Evolutionary conservation across 2,888 invertebrate species (phyloP).

Genomic region (Scaptomyza parva): DNA sequence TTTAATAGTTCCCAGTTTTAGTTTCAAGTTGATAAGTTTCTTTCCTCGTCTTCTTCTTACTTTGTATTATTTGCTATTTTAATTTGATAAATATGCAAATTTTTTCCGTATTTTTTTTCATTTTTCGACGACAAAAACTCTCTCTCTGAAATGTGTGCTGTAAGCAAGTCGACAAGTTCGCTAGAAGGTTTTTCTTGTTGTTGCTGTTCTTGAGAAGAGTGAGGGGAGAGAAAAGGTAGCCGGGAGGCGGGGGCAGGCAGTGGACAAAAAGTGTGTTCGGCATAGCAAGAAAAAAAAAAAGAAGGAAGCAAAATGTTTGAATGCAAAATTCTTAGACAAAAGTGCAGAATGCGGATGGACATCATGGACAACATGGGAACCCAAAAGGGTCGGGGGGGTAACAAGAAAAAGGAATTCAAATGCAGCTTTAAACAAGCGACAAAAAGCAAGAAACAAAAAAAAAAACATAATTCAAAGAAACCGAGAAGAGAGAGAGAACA

Average conservation of each 20-base stretch:
- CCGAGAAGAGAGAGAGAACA: constrained; percentile 11
- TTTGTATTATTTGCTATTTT: constrained; percentile 20
- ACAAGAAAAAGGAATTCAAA: constrained; percentile 15
- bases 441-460: constrained; percentile 5
- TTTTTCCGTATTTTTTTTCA: constrained; percentile 1
- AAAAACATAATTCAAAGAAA: not conserved
- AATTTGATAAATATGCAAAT: constrained; percentile 33
- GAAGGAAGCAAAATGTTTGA: constrained; percentile 47
- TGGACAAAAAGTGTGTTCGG: constrained; percentile 43
- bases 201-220: constrained; percentile 9
- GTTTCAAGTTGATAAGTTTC: not conserved
- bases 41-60: not conserved
- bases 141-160: no score
- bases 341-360: constrained; percentile 22
- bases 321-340: constrained; percentile 49
- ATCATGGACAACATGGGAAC: no score
- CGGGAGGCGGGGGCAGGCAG: constrained; percentile 40
- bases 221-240: no score
- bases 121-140: no score
- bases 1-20: not conserved
- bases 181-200: constrained; percentile 25
- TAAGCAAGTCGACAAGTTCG: constrained; percentile 42
- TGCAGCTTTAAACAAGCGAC: constrained; percentile 29
- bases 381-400: constrained; percentile 4
- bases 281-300: constrained; percentile 10